Base-by-base conservation (phyloP, 2,888 invertebrate species). In the Aplocera efformata region DNA sequence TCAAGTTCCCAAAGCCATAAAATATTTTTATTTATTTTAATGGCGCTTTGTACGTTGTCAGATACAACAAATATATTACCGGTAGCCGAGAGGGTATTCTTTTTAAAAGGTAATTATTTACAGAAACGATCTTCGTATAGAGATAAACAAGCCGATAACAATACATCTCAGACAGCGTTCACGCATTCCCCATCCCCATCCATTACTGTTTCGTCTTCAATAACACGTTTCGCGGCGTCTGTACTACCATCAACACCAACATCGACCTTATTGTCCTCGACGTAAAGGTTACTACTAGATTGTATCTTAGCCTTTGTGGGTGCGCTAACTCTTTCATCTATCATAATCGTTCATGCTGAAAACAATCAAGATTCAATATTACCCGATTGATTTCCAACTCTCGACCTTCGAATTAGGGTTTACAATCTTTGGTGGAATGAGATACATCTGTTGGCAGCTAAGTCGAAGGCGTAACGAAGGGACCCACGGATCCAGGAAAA, bases 271-370 rank as follows among this genome's bases (percentile, higher is more conserved):
- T 56, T 34, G 6, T 38, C 41, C 47, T 52, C 34, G 39, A 3
- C 39, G 47, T 66, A 77, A 61, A 67, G 83, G 63, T 65, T 60
- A 69, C 57, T 67, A 64, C 63, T 45, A 54, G 52, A 61, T 65
- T 58, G 50, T 53, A 53, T 58, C 50, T 51, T 56, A 68, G 65
- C 71, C 74, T 79, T 80, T 79, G 82, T 79, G 75, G 77, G 78
- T 77, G 84, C 85, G 86, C 86, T 86, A 88, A 86, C 86, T 88
- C 86, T 88, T 88, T 86, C 88, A 88, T 86, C 88, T 86, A 86
- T 86, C 88, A 86, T 86, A 86, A 88, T 88, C 86, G 86, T 86
- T 88, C 86, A 86, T 85, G 84, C 85, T 86, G 86, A 88, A 86
- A 88, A 84, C 86, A 85, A 88, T 88, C 86, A 86, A 85, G 86